Evolutionary conservation across 1,140 invertebrate genomes (phyloP).

Genomic region (Zaprionus vittiger): DNA sequence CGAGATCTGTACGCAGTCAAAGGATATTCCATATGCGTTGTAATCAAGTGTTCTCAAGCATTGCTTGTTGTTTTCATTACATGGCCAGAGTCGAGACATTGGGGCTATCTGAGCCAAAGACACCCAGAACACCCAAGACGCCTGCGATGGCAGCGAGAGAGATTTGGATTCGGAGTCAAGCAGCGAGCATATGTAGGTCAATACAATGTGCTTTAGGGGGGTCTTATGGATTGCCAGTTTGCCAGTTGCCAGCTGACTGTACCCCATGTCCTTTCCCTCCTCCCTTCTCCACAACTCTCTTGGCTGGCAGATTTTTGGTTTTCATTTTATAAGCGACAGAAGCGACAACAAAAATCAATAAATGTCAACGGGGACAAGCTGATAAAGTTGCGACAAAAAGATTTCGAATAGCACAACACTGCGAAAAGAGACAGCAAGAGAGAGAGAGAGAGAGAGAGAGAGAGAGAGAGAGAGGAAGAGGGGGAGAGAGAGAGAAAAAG

Average conservation of each 20-base stretch:
- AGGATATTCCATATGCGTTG: conserved; percentile 22
- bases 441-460: conserved; percentile 7
- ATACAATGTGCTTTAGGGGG: conserved; percentile 47
- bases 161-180: conserved; percentile 53
- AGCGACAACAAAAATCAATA: conserved; percentile 70
- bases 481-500: conserved; percentile 2
- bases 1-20: background rate
- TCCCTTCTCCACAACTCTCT: background rate
- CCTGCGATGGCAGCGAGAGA: background rate
- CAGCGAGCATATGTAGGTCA: conserved; percentile 72
- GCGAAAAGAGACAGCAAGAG: conserved; percentile 27
- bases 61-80: conserved; percentile 26
- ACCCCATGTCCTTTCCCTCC: background rate
- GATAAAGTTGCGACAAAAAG: conserved; percentile 81
- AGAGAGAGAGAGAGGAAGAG: conserved; percentile 14
- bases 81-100: conserved; percentile 31
- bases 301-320: conserved; percentile 69
- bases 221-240: conserved; percentile 71
- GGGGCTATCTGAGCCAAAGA: conserved; percentile 28
- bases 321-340: conserved; percentile 64
- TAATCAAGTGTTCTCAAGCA: background rate
- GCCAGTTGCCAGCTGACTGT: conserved; percentile 73
- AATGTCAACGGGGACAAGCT: conserved; percentile 72
- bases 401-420: conserved; percentile 61
- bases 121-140: conserved; percentile 48